phyloP scores from a whole-genome alignment of 2,113 vertebrate species.

The Ariopsis seemanni region DNA sequence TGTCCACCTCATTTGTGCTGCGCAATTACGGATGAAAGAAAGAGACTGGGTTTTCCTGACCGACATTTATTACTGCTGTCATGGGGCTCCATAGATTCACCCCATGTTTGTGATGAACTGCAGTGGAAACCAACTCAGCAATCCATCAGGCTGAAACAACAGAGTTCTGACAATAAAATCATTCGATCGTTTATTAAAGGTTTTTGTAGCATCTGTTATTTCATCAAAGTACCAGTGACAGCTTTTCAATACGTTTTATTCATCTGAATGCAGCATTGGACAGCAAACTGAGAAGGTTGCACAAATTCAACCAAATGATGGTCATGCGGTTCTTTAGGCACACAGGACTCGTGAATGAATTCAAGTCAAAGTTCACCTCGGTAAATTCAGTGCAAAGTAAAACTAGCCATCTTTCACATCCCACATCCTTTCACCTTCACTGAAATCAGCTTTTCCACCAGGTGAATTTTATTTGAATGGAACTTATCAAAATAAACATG shows the following conservation, averaged over 20 bases:
- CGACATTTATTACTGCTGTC: not conserved
- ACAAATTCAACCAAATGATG: not conserved
- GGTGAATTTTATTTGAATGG: not conserved
- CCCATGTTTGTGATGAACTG: not conserved
- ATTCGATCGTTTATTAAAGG: no score
- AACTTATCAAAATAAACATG: not conserved
- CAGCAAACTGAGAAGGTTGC: not conserved
- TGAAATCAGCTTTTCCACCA: not conserved
- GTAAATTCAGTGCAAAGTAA: no score
- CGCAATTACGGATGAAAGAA: constrained; percentile 18
- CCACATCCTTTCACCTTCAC: no score
- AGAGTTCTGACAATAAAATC: not conserved
- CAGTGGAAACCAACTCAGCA: not conserved
- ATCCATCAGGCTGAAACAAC: not conserved
- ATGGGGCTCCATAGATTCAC: not conserved
- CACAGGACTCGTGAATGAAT: not conserved
- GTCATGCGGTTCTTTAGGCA: not conserved
- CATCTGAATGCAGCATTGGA: not conserved
- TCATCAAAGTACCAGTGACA: not conserved
- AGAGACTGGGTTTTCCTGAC: not conserved
- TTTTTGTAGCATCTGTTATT: not conserved
- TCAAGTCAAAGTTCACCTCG: not conserved
- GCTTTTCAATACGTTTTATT: not conserved
- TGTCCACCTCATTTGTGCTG: not conserved
- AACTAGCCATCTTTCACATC: no score